Evolutionary conservation across 2,113 vertebrate species (phyloP).

Genomic region (Pristiophorus japonicus): DNA sequence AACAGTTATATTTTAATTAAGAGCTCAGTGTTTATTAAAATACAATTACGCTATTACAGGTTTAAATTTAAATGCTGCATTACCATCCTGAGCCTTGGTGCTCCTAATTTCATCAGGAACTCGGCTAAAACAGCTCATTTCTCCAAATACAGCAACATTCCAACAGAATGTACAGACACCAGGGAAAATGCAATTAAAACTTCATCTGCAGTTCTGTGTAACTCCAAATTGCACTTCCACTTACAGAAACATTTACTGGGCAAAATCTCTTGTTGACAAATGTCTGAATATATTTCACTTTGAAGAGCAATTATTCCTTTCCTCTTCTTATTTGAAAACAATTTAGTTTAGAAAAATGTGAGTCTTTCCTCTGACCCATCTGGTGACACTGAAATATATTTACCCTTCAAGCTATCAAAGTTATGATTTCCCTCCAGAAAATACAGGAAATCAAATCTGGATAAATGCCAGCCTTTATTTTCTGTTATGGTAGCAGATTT

Average conservation of each 20-base stretch:
- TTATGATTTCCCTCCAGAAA: conserved; percentile 21
- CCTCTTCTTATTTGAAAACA: conserved; percentile 9
- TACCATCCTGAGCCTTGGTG: not conserved
- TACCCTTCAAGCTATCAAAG: not conserved
- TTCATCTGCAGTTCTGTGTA: not conserved
- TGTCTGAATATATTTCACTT: conserved; percentile 24
- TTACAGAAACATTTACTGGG: not conserved
- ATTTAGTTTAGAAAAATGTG: not conserved
- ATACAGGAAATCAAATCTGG: not conserved
- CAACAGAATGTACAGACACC: not conserved
- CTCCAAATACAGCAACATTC: not conserved
- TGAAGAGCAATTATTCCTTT: conserved; percentile 1
- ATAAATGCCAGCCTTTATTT: not conserved
- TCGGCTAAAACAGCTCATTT: not conserved
- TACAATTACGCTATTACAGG: not conserved
- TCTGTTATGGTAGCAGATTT: not conserved
- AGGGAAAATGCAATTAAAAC: conserved; percentile 4
- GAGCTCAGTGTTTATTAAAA: not conserved
- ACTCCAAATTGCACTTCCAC: not conserved
- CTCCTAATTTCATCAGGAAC: not conserved
- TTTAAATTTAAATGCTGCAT: conserved; percentile 1
- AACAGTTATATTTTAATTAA: not conserved
- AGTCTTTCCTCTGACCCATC: not conserved
- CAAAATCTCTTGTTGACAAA: conserved; percentile 3
- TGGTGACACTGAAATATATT: not conserved